phyloP scores from a whole-genome alignment of 2,113 vertebrate genomes.

The Tachysurus vachellii region DNA sequence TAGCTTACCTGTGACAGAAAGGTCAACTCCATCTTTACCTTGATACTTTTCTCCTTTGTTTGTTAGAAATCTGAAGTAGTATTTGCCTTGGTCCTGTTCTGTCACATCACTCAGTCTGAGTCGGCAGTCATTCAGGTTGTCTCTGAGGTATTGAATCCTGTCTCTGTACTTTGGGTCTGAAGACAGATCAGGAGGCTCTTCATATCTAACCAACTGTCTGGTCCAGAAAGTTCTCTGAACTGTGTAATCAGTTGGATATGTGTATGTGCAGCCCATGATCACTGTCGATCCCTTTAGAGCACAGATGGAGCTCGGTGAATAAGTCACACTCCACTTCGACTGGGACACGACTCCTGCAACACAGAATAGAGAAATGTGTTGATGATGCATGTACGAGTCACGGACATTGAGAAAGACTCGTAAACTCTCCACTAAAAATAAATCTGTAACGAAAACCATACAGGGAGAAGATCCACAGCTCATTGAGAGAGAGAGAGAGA shows the following conservation, averaged over 20 bases:
- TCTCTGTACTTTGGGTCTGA: constrained; percentile 2
- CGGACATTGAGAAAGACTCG: not conserved
- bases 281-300: constrained; percentile 34
- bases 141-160: not conserved
- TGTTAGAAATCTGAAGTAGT: constrained; percentile 29
- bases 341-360: too few species aligned
- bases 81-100: constrained; percentile 28
- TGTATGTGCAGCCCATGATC: constrained; percentile 19
- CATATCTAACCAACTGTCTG: not conserved
- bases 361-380: not conserved
- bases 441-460: too few species aligned
- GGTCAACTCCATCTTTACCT: not conserved
- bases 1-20: constrained; percentile 21
- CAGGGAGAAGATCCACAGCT: too few species aligned
- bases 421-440: too few species aligned
- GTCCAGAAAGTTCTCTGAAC: not conserved
- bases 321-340: too few species aligned
- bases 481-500: too few species aligned
- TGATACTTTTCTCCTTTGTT: not conserved
- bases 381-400: not conserved
- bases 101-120: not conserved
- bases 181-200: not conserved
- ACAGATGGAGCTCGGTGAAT: not conserved
- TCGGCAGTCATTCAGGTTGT: not conserved
- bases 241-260: not conserved